A percentile compares a stretch with the other conserved stretches of the same genome.
Conservation (phyloP, 2,888 invertebrate genomes). For the Drosophila prostipennis region DNA sequence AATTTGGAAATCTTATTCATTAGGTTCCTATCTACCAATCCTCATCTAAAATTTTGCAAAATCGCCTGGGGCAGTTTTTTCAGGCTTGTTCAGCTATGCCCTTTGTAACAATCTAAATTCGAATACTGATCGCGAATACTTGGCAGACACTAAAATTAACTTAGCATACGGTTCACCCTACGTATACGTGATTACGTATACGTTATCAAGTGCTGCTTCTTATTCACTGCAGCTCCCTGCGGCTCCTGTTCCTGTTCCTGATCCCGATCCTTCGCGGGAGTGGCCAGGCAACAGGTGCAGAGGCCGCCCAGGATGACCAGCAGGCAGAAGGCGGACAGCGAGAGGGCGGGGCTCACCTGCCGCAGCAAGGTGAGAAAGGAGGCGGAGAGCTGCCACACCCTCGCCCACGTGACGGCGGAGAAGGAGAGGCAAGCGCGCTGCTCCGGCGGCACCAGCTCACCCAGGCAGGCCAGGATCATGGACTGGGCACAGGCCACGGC, state of each 20-base stretch:
- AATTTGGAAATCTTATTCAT: no score
- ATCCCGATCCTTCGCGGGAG: slow-evolving; percentile 22
- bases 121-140: slow-evolving; percentile 36
- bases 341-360: slow-evolving; percentile 79
- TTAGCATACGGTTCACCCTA: neutral
- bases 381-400: slow-evolving; percentile 83
- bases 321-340: slow-evolving; percentile 79
- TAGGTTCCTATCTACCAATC: no score
- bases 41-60: no score
- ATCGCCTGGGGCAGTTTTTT: no score
- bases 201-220: slow-evolving; percentile 5
- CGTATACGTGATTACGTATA: slow-evolving; percentile 6
- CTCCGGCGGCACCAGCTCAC: slow-evolving; percentile 81
- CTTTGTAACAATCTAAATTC: slow-evolving; percentile 27
- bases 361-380: slow-evolving; percentile 82
- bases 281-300: slow-evolving; percentile 72
- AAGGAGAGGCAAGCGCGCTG: slow-evolving; percentile 81
- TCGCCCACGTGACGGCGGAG: slow-evolving; percentile 82
- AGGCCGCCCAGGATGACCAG: slow-evolving; percentile 81
- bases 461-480: slow-evolving; percentile 82
- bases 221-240: neutral
- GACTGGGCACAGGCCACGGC: slow-evolving; percentile 83
- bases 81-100: no score
- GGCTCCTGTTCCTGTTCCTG: neutral
- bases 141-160: slow-evolving; percentile 3